Evolutionary conservation across 2,888 invertebrate genomes (phyloP), one percentile per base, ranked within the genome.

Genomic region (Cosmia trapezina): DNA sequence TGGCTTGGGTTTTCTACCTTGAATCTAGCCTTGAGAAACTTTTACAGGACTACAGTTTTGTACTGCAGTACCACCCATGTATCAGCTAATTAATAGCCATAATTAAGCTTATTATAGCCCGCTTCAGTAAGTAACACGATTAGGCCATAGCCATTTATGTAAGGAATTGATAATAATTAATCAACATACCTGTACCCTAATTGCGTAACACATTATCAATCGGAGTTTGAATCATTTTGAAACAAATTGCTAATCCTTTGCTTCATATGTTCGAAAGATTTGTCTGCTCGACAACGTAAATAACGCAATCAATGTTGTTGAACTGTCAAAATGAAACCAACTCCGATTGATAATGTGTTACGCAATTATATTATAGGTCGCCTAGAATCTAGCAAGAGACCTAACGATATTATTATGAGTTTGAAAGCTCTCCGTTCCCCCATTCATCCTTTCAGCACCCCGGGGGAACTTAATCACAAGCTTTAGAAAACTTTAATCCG

Each of bases 401-500:
- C 56, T 4, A 73, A 49, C 22, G n/a, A 45, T 45, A 19, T 69
- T 45, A 69, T 28, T 43, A 37, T 33, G 2, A 37, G 43, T 57
- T 57, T 45, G 4, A 73, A 68, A 73, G 43, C 28, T 69, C n/a
- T 33, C 33, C 43, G 57, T 49, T 65, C 14, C 37, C 37, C 12
- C 41, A 33, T 73, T 51, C 57, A 47, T 66, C 76, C 14, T 56
- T 45, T 54, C 45, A 78, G 37, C 37, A 45, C 37, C 37, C 43
- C n/a, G 9, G 45, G 43, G n/a, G 7, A 70, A 51, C 76, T 76
- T 67, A 43, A 76, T 68, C 41, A 73, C 19, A 56, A 56, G 33
- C 33, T 76, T 76, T 56, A 49, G 14, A 56, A 76, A 67, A 76
- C 43, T 73, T 77, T 7, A 57, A 51, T 51, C 43, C 7, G 5